A percentile compares a stretch with the other conserved stretches of the same genome.
Conservation (phyloP, 2,888 invertebrate genomes). For the Bombyx huttoni region DNA sequence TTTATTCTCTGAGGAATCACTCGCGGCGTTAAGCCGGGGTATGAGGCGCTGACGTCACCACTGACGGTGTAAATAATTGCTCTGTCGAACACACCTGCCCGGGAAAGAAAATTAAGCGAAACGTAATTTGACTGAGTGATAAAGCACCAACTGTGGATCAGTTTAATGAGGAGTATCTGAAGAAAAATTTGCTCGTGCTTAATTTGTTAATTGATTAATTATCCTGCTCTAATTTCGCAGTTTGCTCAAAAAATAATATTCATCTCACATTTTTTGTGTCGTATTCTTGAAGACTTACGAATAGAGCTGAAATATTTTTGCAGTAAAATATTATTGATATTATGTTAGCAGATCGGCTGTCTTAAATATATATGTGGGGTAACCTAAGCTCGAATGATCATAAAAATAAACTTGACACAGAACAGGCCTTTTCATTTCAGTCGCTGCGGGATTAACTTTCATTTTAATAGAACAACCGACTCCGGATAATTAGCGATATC, state of each 20-base stretch:
- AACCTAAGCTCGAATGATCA: not conserved
- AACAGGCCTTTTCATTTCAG: constrained; percentile 43
- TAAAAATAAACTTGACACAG: not conserved
- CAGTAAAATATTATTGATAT: too few relatives aligned
- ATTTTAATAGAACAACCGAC: constrained; percentile 41
- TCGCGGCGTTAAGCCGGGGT: constrained; percentile 16
- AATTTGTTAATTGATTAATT: constrained; percentile 35
- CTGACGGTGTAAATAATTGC: constrained; percentile 70
- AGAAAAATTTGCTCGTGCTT: constrained; percentile 58
- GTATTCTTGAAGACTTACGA: not conserved
- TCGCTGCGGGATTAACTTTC: constrained; percentile 55
- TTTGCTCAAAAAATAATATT: not conserved
- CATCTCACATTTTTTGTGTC: not conserved
- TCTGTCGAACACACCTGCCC: constrained; percentile 72
- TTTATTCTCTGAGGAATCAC: constrained; percentile 37
- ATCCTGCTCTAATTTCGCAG: not conserved
- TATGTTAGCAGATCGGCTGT: too few relatives aligned
- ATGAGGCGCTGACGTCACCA: constrained; percentile 51
- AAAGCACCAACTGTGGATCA: constrained; percentile 65
- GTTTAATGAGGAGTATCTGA: constrained; percentile 65
- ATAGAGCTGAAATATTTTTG: too few relatives aligned
- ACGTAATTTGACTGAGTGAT: constrained; percentile 73
- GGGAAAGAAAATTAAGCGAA: constrained; percentile 71
- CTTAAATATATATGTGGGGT: too few relatives aligned
- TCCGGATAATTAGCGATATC: constrained; percentile 49